Base-by-base conservation (phyloP, 1,140 invertebrate genomes). In the Eubasilissa regina region DNA sequence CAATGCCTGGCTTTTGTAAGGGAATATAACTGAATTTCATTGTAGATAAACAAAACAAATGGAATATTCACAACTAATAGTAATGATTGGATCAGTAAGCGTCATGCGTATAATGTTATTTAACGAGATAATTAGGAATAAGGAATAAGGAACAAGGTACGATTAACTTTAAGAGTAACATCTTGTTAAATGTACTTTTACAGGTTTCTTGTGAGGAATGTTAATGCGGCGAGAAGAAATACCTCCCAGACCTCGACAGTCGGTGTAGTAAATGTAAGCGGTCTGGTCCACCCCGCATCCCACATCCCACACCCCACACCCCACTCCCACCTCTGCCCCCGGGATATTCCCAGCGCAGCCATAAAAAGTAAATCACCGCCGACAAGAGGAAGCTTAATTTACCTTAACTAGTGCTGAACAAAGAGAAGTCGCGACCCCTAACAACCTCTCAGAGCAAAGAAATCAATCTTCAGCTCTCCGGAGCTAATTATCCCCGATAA, bases 331-430 rank as follows among this genome's bases (percentile, higher is more conserved):
- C 10, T 4, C 19, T 21, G 51, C 47, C 75, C 4, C 60, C 9
- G 19, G 51, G 60, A 35, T 78, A 78, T 78, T 78, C 77, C 77
- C 77, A 44, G 66, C 25, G 17, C 77, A 72, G 77, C 68, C 56
- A 72, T 78, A 78, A 78, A 78, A 72, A 70, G 43, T 78, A 78
- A 78, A 78, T 78, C 77, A 78, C 77, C 21, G 77, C 25, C 56
- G 25, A 64, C 66, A 43, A 58, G 77, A 51, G 75, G 51, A 58
- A 56, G 77, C 45, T 77, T 77, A 47, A 66, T 77, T 77, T 77
- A 77, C 75, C 66, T 70, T 48, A 70, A 70, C 66, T 70, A 11
- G 66, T 48, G 66, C 17, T 21, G 66, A 70, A 70, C 66, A 70
- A 70, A 70, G 66, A 48, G 47, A 70, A 70, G 66, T 70, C 45